Conservation (phyloP, 2,888 invertebrate genomes). For the Pyrochroa serraticornis region DNA sequence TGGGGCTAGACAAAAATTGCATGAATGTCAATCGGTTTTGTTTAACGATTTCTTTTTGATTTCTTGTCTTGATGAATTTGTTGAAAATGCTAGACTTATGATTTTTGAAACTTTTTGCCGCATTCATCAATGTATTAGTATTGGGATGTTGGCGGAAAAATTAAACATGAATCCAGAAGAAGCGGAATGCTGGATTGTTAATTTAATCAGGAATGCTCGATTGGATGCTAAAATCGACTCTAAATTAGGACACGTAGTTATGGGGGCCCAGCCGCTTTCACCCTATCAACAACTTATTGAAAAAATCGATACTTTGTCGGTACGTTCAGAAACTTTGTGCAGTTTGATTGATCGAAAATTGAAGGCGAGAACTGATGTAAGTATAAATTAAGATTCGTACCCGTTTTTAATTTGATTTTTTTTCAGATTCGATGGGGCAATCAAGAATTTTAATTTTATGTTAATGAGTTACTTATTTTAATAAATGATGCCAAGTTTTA, state of each 20-base stretch:
- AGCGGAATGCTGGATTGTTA: slow-evolving; percentile 99
- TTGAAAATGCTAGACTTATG: slow-evolving; percentile 98
- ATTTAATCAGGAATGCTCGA: slow-evolving; percentile 96
- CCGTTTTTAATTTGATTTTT: slow-evolving; percentile 35
- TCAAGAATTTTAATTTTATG: slow-evolving; percentile 66
- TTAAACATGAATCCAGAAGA: slow-evolving; percentile 98
- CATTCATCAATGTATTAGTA: slow-evolving; percentile 98
- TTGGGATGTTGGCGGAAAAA: slow-evolving; percentile 97
- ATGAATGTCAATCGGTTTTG: slow-evolving; percentile 94
- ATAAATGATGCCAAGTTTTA: no score
- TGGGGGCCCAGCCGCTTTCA: slow-evolving; percentile 97
- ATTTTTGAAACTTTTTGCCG: slow-evolving; percentile 99
- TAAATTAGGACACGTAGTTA: slow-evolving; percentile 96
- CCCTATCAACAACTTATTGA: slow-evolving; percentile 99
- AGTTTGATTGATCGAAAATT: slow-evolving; percentile 93
- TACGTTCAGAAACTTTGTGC: slow-evolving; percentile 93
- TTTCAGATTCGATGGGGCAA: slow-evolving; percentile 72
- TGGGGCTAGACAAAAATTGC: slow-evolving; percentile 93
- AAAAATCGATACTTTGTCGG: slow-evolving; percentile 96
- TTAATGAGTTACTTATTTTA: no score
- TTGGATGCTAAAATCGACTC: slow-evolving; percentile 99
- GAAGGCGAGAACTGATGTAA: slow-evolving; percentile 71
- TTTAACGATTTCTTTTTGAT: slow-evolving; percentile 98
- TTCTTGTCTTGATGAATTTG: slow-evolving; percentile 94
- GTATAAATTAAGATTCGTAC: slow-evolving; percentile 31